Percentiles rank a stretch among this genome's conserved stretches.
These are phyloP conservation scores for Emys orbicularis DNA, from an alignment of 2,797 vertebrate genomes.

Conservation along the genomic window DNA sequence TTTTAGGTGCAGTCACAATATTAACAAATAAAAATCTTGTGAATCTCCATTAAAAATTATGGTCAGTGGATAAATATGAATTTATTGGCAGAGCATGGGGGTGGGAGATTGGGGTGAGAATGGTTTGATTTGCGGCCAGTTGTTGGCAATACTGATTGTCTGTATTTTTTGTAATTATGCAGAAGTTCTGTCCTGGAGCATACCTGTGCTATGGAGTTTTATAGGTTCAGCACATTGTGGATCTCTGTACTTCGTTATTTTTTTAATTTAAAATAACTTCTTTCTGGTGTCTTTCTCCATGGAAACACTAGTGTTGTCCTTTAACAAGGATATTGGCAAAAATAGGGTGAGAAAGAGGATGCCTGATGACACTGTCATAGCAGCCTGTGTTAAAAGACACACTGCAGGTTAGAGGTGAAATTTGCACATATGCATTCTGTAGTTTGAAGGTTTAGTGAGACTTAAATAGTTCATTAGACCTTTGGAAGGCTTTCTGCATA, in stretches of 20 bases:
- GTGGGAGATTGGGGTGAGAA: not conserved
- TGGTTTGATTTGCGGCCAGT: not conserved
- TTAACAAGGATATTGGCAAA: not conserved
- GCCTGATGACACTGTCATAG: not conserved
- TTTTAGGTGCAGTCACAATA: not conserved
- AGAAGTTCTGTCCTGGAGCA: not conserved
- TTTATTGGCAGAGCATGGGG: not conserved
- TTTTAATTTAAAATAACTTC: not conserved
- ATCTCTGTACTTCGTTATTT: not conserved
- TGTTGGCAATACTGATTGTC: not conserved
- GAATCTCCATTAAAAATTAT: not conserved
- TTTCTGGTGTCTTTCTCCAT: not conserved
- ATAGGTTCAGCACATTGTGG: not conserved
- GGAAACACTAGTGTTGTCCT: not conserved
- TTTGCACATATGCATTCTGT: rapidly evolving
- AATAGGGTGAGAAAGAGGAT: not conserved
- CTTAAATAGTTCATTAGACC: conserved; percentile 39
- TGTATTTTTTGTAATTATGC: not conserved
- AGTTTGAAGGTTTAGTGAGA: conserved; percentile 12
- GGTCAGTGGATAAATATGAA: not conserved
- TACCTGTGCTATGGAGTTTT: not conserved
- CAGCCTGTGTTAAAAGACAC: not conserved
- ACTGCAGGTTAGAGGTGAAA: not conserved
- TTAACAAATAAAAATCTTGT: not conserved
- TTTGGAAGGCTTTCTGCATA: not conserved